phyloP scores from a whole-genome alignment of 2,888 invertebrate genomes.

The Scaptomyza cyrtandrae region DNA sequence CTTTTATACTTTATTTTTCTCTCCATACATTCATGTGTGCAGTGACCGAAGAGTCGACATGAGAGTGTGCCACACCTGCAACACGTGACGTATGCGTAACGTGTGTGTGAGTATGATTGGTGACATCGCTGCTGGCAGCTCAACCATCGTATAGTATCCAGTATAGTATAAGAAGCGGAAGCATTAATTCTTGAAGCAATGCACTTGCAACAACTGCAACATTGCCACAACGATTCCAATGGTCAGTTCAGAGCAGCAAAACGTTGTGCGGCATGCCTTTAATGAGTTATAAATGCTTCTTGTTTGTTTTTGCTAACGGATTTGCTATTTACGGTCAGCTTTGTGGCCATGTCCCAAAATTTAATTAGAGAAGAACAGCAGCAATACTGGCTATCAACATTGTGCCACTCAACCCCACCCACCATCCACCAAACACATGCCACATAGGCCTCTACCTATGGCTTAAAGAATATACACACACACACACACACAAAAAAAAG shows the following conservation, averaged over 20 bases:
- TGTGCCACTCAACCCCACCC: not conserved
- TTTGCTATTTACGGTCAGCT: slow-evolving; percentile 73
- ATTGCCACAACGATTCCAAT: slow-evolving; percentile 2
- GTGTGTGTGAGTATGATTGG: slow-evolving; percentile 13
- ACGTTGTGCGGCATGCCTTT: slow-evolving; percentile 50
- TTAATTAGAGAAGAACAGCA: slow-evolving; percentile 55
- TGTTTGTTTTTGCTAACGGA: slow-evolving; percentile 38
- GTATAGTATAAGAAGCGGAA: not conserved
- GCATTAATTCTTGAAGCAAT: not conserved
- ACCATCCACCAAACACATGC: not conserved
- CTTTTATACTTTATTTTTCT: slow-evolving; percentile 18
- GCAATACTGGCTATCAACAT: slow-evolving; percentile 26
- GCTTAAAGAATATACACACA: slow-evolving; percentile 14
- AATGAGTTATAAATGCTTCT: slow-evolving; percentile 54
- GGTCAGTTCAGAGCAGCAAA: not conserved
- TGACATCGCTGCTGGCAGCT: slow-evolving; percentile 22
- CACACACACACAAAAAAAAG: slow-evolving; percentile 5
- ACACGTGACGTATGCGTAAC: slow-evolving; percentile 59
- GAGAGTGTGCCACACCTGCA: slow-evolving; percentile 16
- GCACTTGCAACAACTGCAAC: not conserved
- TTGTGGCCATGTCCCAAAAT: slow-evolving; percentile 69
- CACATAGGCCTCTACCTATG: slow-evolving; percentile 3
- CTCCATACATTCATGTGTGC: slow-evolving; percentile 34
- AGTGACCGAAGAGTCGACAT: slow-evolving; percentile 47
- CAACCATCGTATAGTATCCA: slow-evolving; percentile 12